phyloP scores from a whole-genome alignment of 1,140 invertebrate species.

The Drosophila chauvacae region DNA sequence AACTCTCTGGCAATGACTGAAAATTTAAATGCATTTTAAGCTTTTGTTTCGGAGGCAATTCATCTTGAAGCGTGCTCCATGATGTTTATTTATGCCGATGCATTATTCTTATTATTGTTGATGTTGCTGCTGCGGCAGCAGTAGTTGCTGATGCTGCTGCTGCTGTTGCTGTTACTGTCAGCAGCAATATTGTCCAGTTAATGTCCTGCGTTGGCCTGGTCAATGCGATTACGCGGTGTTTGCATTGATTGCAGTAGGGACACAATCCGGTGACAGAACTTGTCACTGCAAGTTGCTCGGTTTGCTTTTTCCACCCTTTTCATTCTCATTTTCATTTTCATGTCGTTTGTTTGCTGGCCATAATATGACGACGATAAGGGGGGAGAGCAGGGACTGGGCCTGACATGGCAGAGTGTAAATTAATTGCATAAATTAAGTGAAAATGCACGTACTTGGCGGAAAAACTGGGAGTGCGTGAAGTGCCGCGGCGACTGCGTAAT shows the following conservation, averaged over 20 bases:
- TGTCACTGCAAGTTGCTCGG: slow-evolving; percentile 55
- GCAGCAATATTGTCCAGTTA: slow-evolving; percentile 57
- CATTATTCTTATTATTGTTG: slow-evolving; percentile 40
- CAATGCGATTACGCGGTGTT: slow-evolving; percentile 74
- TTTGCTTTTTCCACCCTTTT: slow-evolving; percentile 36
- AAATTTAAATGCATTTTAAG: slow-evolving; percentile 19
- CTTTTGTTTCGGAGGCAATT: slow-evolving; percentile 37
- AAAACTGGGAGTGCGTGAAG: slow-evolving; percentile 31
- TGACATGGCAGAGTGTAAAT: slow-evolving; percentile 73
- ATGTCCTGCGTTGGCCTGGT: slow-evolving; percentile 49
- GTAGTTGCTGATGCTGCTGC: neutral
- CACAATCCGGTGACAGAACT: slow-evolving; percentile 63
- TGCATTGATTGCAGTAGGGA: slow-evolving; percentile 73
- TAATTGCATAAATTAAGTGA: slow-evolving; percentile 82
- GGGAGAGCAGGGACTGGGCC: neutral
- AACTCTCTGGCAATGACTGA: slow-evolving; percentile 2
- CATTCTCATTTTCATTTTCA: neutral
- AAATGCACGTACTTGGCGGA: slow-evolving; percentile 46
- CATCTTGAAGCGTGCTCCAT: slow-evolving; percentile 59
- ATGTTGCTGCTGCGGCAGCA: slow-evolving; percentile 24
- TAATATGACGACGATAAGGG: slow-evolving; percentile 46
- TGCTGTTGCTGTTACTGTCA: slow-evolving; percentile 53
- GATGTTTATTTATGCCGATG: slow-evolving; percentile 69
- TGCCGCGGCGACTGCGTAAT: slow-evolving; percentile 58
- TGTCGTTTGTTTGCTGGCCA: slow-evolving; percentile 62